Conservation (phyloP, 2,113 vertebrate species). For the Hiodon alosoides region DNA sequence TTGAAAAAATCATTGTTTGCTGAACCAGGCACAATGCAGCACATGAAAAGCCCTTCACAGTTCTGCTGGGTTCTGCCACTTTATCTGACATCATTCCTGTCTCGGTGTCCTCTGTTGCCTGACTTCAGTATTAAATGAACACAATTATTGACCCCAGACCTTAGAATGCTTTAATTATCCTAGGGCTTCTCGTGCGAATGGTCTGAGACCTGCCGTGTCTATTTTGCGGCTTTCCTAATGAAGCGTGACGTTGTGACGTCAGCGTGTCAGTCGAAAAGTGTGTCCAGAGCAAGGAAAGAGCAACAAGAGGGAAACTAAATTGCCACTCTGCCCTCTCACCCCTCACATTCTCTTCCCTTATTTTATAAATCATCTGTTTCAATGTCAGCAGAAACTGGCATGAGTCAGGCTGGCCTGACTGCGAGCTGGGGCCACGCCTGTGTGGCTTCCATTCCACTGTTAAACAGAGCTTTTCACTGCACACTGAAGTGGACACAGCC, state of each 20-base stretch:
- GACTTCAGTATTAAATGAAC: constrained; percentile 37
- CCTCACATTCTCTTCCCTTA: not conserved
- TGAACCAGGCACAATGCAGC: not conserved
- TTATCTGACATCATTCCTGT: too few species aligned
- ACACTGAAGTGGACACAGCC: not conserved
- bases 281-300: constrained; percentile 15
- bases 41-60: not conserved
- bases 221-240: constrained; percentile 50
- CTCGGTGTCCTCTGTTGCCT: constrained; percentile 27
- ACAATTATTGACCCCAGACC: too few species aligned
- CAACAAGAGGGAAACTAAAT: not conserved
- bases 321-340: not conserved
- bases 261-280: constrained; percentile 27
- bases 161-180: constrained; percentile 50
- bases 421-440: not conserved
- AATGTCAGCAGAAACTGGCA: not conserved
- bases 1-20: not conserved
- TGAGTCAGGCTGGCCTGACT: not conserved
- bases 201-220: constrained; percentile 49
- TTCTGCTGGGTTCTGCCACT: not conserved
- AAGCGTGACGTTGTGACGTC: constrained; percentile 23
- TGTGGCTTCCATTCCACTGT: not conserved
- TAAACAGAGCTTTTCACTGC: not conserved
- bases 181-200: constrained; percentile 44
- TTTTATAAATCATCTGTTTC: constrained; percentile 13